A percentile compares a stretch with the other conserved stretches of the same genome.
phyloP scores from a whole-genome alignment of 2,888 invertebrate species.

The Lasioglossum zephyrum region DNA sequence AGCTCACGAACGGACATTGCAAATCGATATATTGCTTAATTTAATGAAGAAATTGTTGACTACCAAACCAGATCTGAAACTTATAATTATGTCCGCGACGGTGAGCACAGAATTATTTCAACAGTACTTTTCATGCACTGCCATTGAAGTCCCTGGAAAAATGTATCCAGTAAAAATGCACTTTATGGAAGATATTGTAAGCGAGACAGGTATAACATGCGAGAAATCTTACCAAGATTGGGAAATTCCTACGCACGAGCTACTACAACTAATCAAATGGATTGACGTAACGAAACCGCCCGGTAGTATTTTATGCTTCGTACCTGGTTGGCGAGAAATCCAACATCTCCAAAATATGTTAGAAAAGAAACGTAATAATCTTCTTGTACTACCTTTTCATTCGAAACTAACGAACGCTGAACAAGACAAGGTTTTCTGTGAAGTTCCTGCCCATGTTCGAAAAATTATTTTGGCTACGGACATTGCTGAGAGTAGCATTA shows the following conservation, averaged over 20 bases:
- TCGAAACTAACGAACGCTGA: constrained; percentile 84
- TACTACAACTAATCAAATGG: constrained; percentile 84
- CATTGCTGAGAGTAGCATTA: constrained; percentile 90
- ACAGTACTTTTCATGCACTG: constrained; percentile 85
- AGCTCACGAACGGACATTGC: constrained; percentile 90
- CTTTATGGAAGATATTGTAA: constrained; percentile 86
- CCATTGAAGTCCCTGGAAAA: constrained; percentile 86
- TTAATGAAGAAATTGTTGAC: constrained; percentile 86
- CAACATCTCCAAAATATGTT: constrained; percentile 85
- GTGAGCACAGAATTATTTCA: constrained; percentile 88
- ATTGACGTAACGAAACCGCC: constrained; percentile 86
- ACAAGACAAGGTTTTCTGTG: constrained; percentile 75
- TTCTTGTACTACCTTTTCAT: constrained; percentile 86
- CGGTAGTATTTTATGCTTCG: constrained; percentile 90
- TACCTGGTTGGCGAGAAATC: constrained; percentile 92
- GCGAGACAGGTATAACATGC: fast-evolving
- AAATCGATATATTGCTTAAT: constrained; percentile 88
- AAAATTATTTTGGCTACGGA: constrained; percentile 91
- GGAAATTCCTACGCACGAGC: neutral
- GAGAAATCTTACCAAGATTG: too few species aligned
- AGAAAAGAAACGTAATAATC: constrained; percentile 69
- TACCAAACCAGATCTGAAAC: constrained; percentile 86
- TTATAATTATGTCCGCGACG: constrained; percentile 91
- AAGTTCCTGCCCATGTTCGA: constrained; percentile 85
- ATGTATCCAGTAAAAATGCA: constrained; percentile 87